These are phyloP conservation scores for Stenoptilia bipunctidactyla DNA, from an alignment of 2,888 invertebrate genomes.

Conservation along the genomic window DNA sequence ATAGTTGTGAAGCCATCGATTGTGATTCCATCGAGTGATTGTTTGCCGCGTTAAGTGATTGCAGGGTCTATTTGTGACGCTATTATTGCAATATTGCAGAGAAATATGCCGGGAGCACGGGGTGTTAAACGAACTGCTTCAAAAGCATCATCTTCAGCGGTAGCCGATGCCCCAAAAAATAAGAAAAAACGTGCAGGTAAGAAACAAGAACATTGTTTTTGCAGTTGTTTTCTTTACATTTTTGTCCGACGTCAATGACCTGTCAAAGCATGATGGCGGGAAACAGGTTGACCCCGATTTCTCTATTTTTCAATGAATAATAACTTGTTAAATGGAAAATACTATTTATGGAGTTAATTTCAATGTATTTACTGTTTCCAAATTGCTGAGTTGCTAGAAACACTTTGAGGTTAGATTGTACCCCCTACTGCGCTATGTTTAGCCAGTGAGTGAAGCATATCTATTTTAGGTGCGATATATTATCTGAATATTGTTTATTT, in stretches of 20 bases:
- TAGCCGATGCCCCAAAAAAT: constrained; percentile 49
- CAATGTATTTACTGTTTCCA: too few relatives aligned
- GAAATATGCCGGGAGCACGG: constrained; percentile 64
- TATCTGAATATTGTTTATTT: too few relatives aligned
- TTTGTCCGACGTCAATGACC: constrained; percentile 62
- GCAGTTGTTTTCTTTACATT: constrained; percentile 63
- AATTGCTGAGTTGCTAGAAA: too few relatives aligned
- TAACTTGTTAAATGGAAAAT: too few relatives aligned
- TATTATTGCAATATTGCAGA: constrained; percentile 62
- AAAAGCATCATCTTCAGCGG: constrained; percentile 42
- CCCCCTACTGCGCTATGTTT: too few relatives aligned
- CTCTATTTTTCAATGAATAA: too few relatives aligned
- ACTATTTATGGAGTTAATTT: too few relatives aligned
- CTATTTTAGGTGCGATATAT: too few relatives aligned
- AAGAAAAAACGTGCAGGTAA: constrained; percentile 67
- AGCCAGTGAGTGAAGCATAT: too few relatives aligned
- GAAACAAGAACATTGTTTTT: constrained; percentile 27
- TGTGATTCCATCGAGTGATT: constrained; percentile 21
- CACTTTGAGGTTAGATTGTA: constrained; percentile 14
- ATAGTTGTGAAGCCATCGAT: constrained; percentile 37
- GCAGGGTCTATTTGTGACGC: constrained; percentile 53
- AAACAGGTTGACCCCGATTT: constrained; percentile 25
- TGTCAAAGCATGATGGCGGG: constrained; percentile 67
- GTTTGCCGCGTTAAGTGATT: constrained; percentile 50
- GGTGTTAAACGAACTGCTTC: constrained; percentile 64